phyloP scores from a whole-genome alignment of 2,113 vertebrate species.

The Hucho hucho region DNA sequence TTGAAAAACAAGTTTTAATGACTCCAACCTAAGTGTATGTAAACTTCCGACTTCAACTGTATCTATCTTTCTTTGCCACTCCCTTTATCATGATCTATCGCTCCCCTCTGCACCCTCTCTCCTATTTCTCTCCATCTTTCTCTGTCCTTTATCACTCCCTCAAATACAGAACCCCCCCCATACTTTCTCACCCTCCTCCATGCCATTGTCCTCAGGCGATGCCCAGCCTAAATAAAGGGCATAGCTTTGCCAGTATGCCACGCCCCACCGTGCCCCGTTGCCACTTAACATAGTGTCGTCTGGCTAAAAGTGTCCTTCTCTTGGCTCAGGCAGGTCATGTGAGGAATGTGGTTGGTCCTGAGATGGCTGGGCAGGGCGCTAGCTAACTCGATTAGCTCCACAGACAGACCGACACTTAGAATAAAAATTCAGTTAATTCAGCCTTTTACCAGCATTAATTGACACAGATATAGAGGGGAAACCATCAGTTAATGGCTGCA shows the following conservation, averaged over 20 bases:
- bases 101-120: neutral
- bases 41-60: too few species aligned
- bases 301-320: neutral
- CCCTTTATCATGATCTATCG: neutral
- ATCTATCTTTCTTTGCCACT: neutral
- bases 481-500: too few species aligned
- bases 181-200: neutral
- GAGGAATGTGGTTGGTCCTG: neutral
- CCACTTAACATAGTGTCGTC: too few species aligned
- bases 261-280: too few species aligned
- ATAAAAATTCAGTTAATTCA: neutral
- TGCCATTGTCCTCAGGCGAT: neutral
- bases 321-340: neutral
- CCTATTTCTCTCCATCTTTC: constrained; percentile 2
- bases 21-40: too few species aligned
- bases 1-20: too few species aligned
- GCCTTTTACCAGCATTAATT: neutral
- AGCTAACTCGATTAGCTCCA: neutral
- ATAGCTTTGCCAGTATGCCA: neutral
- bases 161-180: neutral
- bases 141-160: constrained; percentile 1
- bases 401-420: neutral
- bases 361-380: neutral
- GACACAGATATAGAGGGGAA: too few species aligned
- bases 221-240: neutral